Percentiles rank a stretch among this genome's conserved stretches.
These are phyloP conservation scores for Buphagus erythrorhynchus DNA, from an alignment of 2,797 vertebrate species.

Conservation along the genomic window DNA sequence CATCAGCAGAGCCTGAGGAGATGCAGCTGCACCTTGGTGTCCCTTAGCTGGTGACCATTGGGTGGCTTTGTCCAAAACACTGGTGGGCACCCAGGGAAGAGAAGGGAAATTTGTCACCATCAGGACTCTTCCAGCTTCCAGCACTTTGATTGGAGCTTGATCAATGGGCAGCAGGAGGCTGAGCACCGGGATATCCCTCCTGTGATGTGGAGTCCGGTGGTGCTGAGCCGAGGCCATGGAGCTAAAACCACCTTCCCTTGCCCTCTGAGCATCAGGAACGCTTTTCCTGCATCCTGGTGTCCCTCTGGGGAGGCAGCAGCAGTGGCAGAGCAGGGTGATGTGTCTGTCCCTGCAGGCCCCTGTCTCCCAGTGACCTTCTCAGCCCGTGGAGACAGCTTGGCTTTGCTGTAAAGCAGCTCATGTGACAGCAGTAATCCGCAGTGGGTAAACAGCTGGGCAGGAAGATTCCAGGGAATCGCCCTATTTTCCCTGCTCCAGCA, in stretches of 20 bases:
- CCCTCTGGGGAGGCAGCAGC: background rate
- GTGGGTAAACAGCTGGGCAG: conserved; percentile 79
- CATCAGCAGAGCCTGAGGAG: background rate
- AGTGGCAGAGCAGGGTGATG: background rate
- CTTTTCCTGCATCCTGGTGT: fast-evolving
- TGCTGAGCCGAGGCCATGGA: background rate
- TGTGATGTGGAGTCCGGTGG: background rate
- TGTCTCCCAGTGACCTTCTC: conserved; percentile 79
- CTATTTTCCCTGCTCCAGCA: conserved; percentile 79
- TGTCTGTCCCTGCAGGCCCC: background rate
- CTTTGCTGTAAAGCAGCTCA: conserved; percentile 82
- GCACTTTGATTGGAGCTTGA: background rate
- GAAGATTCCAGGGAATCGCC: conserved; percentile 73
- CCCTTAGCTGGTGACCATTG: background rate
- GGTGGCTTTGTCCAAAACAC: background rate
- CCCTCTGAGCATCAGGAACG: fast-evolving
- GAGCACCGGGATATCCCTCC: background rate
- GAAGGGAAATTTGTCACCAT: background rate
- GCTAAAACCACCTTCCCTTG: background rate
- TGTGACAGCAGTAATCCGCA: conserved; percentile 82
- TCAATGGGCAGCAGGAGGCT: background rate
- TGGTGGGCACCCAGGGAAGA: background rate
- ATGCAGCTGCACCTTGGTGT: background rate
- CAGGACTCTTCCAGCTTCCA: background rate
- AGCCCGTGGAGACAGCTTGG: conserved; percentile 79